These are phyloP conservation scores for Artemisiospiza belli DNA, from an alignment of 2,113 vertebrate genomes.

Conservation along the genomic window DNA sequence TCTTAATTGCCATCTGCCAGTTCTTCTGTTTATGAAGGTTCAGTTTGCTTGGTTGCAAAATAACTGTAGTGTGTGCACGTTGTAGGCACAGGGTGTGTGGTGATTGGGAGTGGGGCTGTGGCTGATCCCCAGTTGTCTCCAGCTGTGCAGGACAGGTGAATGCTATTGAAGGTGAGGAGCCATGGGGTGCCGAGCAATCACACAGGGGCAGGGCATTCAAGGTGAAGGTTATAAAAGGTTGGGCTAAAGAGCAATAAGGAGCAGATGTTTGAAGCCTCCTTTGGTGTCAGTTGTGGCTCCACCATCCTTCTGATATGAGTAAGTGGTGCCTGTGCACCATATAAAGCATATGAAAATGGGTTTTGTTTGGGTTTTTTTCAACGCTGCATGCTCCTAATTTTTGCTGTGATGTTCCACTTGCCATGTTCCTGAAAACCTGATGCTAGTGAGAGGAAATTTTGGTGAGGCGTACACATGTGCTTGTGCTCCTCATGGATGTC, in stretches of 20 bases:
- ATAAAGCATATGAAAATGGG: neutral
- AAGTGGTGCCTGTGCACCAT: neutral
- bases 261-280: neutral
- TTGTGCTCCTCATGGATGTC: neutral
- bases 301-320: neutral
- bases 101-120: neutral
- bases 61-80: neutral
- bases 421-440: neutral
- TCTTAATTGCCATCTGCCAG: conserved; percentile 30
- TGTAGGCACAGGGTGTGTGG: neutral
- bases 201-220: neutral
- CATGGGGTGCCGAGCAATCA: neutral
- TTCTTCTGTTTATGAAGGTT: conserved; percentile 10
- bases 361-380: neutral
- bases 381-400: neutral
- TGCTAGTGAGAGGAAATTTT: neutral
- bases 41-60: conserved; percentile 39
- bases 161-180: neutral
- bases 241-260: neutral
- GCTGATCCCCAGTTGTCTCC: neutral
- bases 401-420: neutral
- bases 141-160: neutral
- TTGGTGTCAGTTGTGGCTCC: neutral
- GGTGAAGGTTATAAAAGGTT: neutral
- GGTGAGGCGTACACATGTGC: too few relatives aligned